A percentile compares a stretch with the other conserved stretches of the same genome.
Conservation (phyloP, 2,888 invertebrate genomes). For the Lasioglossum pauxillum region DNA sequence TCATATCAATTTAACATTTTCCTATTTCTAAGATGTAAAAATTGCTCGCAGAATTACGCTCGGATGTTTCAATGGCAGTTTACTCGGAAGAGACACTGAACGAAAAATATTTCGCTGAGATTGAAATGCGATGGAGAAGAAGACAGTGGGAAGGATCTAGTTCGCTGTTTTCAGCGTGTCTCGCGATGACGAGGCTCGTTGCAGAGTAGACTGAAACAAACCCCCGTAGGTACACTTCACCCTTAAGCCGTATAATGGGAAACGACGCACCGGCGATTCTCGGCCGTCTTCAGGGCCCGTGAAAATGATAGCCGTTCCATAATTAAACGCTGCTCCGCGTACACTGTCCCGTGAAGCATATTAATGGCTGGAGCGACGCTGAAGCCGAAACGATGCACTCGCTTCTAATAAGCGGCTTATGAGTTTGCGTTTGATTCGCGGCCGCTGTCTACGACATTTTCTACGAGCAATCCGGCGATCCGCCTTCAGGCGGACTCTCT, state of each 20-base stretch:
- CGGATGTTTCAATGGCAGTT: not conserved
- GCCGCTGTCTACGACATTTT: not conserved
- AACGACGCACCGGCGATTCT: slow-evolving; percentile 68
- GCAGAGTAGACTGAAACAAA: slow-evolving; percentile 54
- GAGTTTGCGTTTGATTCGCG: slow-evolving; percentile 31
- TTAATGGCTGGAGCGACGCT: slow-evolving; percentile 35
- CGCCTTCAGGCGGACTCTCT: not conserved
- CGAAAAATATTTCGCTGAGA: not conserved
- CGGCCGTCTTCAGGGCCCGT: slow-evolving; percentile 50
- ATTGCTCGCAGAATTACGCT: not conserved
- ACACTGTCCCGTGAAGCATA: slow-evolving; percentile 47
- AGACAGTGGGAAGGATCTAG: slow-evolving; percentile 18
- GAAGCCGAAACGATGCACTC: slow-evolving; percentile 14
- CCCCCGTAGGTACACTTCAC: slow-evolving; percentile 66
- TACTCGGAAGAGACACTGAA: not conserved
- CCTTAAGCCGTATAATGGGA: slow-evolving; percentile 66
- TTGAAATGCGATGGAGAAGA: not conserved
- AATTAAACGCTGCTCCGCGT: slow-evolving; percentile 58
- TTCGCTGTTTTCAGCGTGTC: slow-evolving; percentile 47
- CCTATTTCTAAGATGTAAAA: too few relatives aligned
- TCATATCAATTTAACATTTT: not conserved
- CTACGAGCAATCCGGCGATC: not conserved
- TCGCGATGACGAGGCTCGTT: slow-evolving; percentile 38
- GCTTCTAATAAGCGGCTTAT: slow-evolving; percentile 54
- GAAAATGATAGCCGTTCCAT: slow-evolving; percentile 57